Evolutionary conservation across 2,888 invertebrate species (phyloP), one percentile per base, ranked within the genome.

Genomic region (Griposia aprilina): DNA sequence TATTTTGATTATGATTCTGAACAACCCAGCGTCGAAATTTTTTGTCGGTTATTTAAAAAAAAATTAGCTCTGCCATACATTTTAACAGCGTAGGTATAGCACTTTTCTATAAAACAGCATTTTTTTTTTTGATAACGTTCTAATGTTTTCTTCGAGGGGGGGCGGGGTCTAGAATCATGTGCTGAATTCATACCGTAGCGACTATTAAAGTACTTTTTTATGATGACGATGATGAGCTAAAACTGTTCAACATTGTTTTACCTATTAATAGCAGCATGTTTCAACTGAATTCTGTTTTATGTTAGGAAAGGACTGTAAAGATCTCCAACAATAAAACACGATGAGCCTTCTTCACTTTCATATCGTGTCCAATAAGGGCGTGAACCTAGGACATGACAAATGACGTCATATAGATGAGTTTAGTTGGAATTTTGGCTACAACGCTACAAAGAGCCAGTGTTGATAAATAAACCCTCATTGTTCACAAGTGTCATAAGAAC

Each of bases 351-450:
- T 72, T n/a, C 6, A 11, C 1, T 74, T 62, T 66, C 23, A 17
- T 66, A 23, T 23, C 10, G 5, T 20, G 8, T 70, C 30, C 15
- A 30, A 48, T 52, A 72, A 66, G 74, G 81, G 71, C 30, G 65
- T n/a, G 55, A 70, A n/a, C 62, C 36, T 70, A 73, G 30, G 50
- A 69, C 62, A 84, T 82, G 88, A 87, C 80, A 60, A 70, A 88
- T 83, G 85, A 76, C 80, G 78, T 81, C 86, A 86, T 68, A 84
- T 73, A 85, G 78, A 88, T 83, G 87, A 89, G 88, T 89, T 88
- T 82, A 76, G 85, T 85, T 82, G 69, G 76, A 83, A 82, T 86
- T 84, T 85, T 67, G 72, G 73, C 63, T 55, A 82, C 73, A 80
- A 76, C 74, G 73, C 41, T 62, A 78, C 81, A 80, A 80, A 83